These are phyloP conservation scores for Meloidogyne exigua DNA, from an alignment of 1,140 invertebrate species.

Conservation along the genomic window DNA sequence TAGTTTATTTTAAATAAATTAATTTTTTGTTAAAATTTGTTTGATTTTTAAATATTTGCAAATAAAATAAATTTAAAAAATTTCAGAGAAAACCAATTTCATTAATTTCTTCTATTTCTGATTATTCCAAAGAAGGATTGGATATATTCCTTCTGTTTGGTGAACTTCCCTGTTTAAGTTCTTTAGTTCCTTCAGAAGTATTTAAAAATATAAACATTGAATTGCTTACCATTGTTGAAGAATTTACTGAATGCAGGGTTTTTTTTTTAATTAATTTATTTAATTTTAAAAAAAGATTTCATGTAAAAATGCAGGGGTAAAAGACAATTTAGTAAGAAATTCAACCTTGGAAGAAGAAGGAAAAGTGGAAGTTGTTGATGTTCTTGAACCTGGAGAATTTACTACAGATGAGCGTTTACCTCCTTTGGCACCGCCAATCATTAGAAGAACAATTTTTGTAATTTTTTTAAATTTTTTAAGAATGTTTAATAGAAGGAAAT, in stretches of 20 bases:
- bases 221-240: neutral
- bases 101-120: neutral
- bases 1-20: neutral
- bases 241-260: constrained; percentile 18
- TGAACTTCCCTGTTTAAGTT: constrained; percentile 16
- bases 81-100: constrained; percentile 4
- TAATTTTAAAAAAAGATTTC: neutral
- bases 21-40: no score
- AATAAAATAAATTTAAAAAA: no score
- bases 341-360: constrained; percentile 8
- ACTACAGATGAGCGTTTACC: constrained; percentile 14
- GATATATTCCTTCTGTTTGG: constrained; percentile 12
- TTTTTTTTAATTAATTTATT: neutral
- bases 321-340: neutral
- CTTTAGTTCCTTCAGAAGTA: neutral
- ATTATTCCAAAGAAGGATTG: neutral
- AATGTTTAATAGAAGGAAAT: no score
- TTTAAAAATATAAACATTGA: neutral
- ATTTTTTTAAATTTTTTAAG: constrained; percentile 3
- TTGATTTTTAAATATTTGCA: no score
- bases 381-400: constrained; percentile 12
- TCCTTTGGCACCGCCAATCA: constrained; percentile 22
- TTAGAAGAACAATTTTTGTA: constrained; percentile 26
- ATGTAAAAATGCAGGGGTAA: neutral
- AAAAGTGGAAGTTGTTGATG: constrained; percentile 7